Percentiles rank a stretch among this genome's conserved stretches.
Conservation (phyloP, 2,113 vertebrate genomes). For the Pleuronectes platessa region DNA sequence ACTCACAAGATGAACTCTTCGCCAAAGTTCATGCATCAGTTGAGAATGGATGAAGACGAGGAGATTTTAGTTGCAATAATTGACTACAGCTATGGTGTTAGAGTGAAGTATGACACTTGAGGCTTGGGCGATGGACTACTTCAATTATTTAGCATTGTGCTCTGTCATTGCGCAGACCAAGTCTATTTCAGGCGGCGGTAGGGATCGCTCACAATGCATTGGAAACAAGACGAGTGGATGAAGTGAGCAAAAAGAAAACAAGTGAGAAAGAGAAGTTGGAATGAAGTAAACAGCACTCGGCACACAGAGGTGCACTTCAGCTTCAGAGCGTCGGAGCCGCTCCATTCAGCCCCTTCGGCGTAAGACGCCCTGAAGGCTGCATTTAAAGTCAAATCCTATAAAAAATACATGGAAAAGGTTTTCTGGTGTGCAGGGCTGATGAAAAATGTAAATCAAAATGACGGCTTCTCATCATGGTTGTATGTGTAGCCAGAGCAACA, state of each 20-base stretch:
- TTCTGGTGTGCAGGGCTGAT: constrained; percentile 44
- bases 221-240: constrained; percentile 8
- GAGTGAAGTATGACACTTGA: constrained; percentile 44
- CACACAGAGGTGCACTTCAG: neutral
- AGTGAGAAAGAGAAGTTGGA: neutral
- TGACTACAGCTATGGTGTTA: constrained; percentile 11
- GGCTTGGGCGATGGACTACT: constrained; percentile 40
- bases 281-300: neutral
- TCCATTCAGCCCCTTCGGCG: constrained; percentile 4
- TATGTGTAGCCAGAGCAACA: neutral
- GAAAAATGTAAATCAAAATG: constrained; percentile 44
- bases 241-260: neutral
- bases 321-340: neutral
- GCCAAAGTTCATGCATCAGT: constrained; percentile 37
- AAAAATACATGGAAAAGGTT: constrained; percentile 59
- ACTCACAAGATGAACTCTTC: constrained; percentile 42
- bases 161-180: constrained; percentile 64
- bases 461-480: constrained; percentile 22
- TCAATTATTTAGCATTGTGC: constrained; percentile 76
- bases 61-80: constrained; percentile 35
- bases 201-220: constrained; percentile 43
- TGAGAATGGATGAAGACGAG: constrained; percentile 32
- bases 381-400: constrained; percentile 44
- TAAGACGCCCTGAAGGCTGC: constrained; percentile 30
- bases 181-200: constrained; percentile 73